Conservation (phyloP, 1,140 invertebrate genomes). For the Drosophila mauritiana region DNA sequence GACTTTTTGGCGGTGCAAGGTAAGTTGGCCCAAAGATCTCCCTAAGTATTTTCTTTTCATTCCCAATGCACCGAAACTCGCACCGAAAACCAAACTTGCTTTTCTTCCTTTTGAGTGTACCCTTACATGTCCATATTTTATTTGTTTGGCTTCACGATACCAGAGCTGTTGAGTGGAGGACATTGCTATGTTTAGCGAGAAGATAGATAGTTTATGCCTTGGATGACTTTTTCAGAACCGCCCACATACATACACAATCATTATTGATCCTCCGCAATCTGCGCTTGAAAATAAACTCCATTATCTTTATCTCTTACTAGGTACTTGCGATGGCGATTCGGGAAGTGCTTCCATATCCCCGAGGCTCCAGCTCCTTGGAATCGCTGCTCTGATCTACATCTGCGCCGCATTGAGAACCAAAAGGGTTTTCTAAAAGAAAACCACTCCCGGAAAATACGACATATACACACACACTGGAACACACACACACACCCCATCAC, state of each 20-base stretch:
- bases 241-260: slow-evolving; percentile 39
- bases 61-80: slow-evolving; percentile 70
- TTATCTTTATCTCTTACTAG: slow-evolving; percentile 30
- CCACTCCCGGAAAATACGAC: slow-evolving; percentile 35
- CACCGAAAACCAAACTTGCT: slow-evolving; percentile 58
- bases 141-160: slow-evolving; percentile 20
- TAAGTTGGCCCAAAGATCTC: slow-evolving; percentile 69
- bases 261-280: neutral
- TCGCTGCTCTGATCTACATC: slow-evolving; percentile 57
- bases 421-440: slow-evolving; percentile 77
- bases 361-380: slow-evolving; percentile 45
- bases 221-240: slow-evolving; percentile 18
- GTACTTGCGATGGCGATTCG: slow-evolving; percentile 54
- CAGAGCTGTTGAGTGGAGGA: slow-evolving; percentile 19
- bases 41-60: slow-evolving; percentile 38
- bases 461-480: slow-evolving; percentile 25
- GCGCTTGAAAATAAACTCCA: slow-evolving; percentile 1
- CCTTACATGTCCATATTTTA: slow-evolving; percentile 4
- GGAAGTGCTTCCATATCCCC: slow-evolving; percentile 72
- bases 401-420: slow-evolving; percentile 49
- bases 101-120: slow-evolving; percentile 15
- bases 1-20: slow-evolving; percentile 62
- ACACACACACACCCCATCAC: slow-evolving; percentile 20
- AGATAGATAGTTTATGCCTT: slow-evolving; percentile 12
- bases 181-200: slow-evolving; percentile 10